Evolutionary conservation across 2,113 vertebrate genomes (phyloP), one percentile per base, ranked within the genome.

Genomic region (Paralichthys olivaceus): DNA sequence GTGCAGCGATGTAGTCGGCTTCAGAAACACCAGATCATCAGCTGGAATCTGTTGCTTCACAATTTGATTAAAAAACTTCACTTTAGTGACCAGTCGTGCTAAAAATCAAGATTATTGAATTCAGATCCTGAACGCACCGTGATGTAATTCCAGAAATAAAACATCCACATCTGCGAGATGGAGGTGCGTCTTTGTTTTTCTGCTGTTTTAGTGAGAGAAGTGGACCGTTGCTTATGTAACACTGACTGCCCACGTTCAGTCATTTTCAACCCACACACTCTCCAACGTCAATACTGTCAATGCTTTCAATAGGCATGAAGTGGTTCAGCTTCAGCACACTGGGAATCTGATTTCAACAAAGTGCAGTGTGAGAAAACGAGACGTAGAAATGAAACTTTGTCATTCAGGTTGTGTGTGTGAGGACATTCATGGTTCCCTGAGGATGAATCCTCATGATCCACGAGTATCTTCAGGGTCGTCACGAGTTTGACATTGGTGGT

Each of bases 171-270:
- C 9, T 61, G 34, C 4, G 9, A 0, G 58, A 9, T 37, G 29
- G 25, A 20, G 26, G 28, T 4, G 34, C 32, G 20, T 61, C 29
- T 47, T 63, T 81, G 84, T 87, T 73, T 86, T 73, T 72, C 26
- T 81, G 73, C 81, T 69, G 82, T 79, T 90, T 83, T 73, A 73
- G 67, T 58, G 9, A 62, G 79, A 81, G 72, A 87, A 84, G 84
- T 85, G 84, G 72, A 89, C 90, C 32, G 9, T 28, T 81, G 83
- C 82, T 93, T 90, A 92, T 91, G 85, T 90, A 93, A 93, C 83
- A 58, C 61, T n/a, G 70, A 26, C 88, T 77, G 84, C 91, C 91
- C 88, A 93, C 90, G 37, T 91, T 78, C 83, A 88, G 80, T 87
- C 86, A 80, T 83, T 83, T 74, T 20, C 88, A 87, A 32, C 90